phyloP scores from a whole-genome alignment of 2,797 vertebrate species.

The Fundulus diaphanus region DNA sequence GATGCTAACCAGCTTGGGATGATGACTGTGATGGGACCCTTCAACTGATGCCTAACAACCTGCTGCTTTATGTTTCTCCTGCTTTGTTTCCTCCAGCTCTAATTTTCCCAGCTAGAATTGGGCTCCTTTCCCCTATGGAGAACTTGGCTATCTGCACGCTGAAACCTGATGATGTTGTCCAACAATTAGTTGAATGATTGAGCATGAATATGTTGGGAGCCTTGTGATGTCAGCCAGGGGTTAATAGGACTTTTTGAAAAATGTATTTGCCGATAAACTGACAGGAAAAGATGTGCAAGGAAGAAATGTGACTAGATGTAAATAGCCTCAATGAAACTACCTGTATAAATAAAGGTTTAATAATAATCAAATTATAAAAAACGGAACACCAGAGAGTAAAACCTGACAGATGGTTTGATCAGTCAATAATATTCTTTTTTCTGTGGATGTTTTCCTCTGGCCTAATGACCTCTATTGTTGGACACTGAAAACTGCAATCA shows the following conservation, averaged over 20 bases:
- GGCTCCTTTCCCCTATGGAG: not conserved
- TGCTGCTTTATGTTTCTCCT: slow-evolving; percentile 24
- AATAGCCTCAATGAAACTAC: too few relatives aligned
- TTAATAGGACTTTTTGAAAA: not conserved
- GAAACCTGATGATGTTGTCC: not conserved
- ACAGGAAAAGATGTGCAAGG: not conserved
- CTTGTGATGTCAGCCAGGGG: not conserved
- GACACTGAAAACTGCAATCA: not conserved
- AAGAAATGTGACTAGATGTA: not conserved
- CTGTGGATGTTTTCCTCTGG: not conserved
- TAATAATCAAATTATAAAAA: too few relatives aligned
- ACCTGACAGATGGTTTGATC: not conserved
- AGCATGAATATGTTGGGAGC: not conserved
- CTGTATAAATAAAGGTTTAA: too few relatives aligned
- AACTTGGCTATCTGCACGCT: not conserved
- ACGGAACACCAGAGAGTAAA: not conserved
- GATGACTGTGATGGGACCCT: slow-evolving; percentile 44
- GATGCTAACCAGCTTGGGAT: slow-evolving; percentile 65
- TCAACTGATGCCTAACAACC: slow-evolving; percentile 56
- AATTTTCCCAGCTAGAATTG: not conserved
- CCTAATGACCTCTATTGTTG: not conserved
- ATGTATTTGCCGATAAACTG: not conserved
- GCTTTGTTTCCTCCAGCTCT: slow-evolving; percentile 5
- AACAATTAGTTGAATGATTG: not conserved
- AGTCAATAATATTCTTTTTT: not conserved